These are phyloP conservation scores for Neoarius graeffei DNA, from an alignment of 2,113 vertebrate species.

Conservation along the genomic window DNA sequence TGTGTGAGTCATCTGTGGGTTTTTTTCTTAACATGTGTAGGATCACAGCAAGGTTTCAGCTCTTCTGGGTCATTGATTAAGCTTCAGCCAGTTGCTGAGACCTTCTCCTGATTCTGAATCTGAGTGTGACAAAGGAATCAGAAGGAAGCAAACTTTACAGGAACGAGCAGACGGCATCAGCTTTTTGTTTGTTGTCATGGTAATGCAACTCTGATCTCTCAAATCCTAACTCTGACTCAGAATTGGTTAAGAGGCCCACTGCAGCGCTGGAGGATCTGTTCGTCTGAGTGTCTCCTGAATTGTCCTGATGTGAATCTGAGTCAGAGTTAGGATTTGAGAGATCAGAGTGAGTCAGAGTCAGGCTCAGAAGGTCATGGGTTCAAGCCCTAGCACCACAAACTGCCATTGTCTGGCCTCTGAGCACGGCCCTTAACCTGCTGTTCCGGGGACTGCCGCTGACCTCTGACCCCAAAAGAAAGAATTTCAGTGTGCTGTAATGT, in stretches of 20 bases:
- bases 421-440: no score
- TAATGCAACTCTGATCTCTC: not conserved
- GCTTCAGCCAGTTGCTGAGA: not conserved
- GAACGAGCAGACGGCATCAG: not conserved
- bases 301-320: not conserved
- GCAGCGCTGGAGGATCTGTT: not conserved
- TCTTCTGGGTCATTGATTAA: not conserved
- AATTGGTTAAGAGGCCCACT: not conserved
- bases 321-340: not conserved
- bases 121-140: not conserved
- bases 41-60: not conserved
- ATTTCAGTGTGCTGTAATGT: no score
- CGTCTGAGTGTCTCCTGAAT: not conserved
- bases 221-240: no score
- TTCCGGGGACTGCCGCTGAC: no score
- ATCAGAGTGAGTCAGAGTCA: no score
- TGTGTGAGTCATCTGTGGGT: not conserved
- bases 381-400: no score
- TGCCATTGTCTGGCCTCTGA: no score
- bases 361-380: no score
- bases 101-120: not conserved
- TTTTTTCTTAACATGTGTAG: not conserved
- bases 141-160: not conserved
- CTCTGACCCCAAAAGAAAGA: no score
- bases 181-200: slow-evolving; percentile 8